Evolutionary conservation across 2,888 invertebrate species (phyloP).

Genomic region (Stenurella melanura): DNA sequence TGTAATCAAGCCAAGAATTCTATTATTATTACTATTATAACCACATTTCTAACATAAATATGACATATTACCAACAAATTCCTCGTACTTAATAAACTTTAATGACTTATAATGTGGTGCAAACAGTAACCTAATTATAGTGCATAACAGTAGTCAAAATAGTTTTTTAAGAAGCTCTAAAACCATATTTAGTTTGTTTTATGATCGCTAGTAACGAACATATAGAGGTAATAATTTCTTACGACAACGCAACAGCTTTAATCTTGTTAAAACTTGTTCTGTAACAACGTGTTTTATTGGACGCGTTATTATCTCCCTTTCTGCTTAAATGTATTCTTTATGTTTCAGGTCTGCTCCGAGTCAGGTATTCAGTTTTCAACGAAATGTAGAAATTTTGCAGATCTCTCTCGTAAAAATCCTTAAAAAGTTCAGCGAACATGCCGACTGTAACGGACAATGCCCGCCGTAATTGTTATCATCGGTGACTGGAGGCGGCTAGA

Average conservation of each 20-base stretch:
- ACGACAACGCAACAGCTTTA: slow-evolving; percentile 22
- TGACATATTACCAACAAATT: too few species aligned
- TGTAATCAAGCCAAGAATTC: too few species aligned
- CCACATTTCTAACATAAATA: too few species aligned
- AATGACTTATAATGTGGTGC: too few species aligned
- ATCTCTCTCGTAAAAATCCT: slow-evolving; percentile 39
- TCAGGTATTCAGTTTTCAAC: slow-evolving; percentile 27
- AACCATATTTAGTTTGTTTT: slow-evolving; percentile 6
- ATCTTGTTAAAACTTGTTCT: slow-evolving; percentile 17
- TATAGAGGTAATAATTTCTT: slow-evolving; percentile 16
- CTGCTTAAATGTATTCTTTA: slow-evolving; percentile 29
- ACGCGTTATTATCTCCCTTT: slow-evolving; percentile 24
- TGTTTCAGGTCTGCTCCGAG: slow-evolving; percentile 11
- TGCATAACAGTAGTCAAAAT: not conserved
- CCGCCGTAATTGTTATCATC: slow-evolving; percentile 56
- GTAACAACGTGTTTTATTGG: slow-evolving; percentile 34
- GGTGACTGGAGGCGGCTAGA: slow-evolving; percentile 49
- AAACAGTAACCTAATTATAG: too few species aligned
- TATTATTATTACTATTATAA: too few species aligned
- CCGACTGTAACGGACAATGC: slow-evolving; percentile 50
- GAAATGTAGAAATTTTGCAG: slow-evolving; percentile 41
- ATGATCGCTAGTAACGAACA: not conserved
- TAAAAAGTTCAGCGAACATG: slow-evolving; percentile 37
- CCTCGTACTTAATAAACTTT: too few species aligned
- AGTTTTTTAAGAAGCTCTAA: not conserved